Evolutionary conservation across 2,888 invertebrate species (phyloP).

Genomic region (Pristionchus entomophagus): DNA sequence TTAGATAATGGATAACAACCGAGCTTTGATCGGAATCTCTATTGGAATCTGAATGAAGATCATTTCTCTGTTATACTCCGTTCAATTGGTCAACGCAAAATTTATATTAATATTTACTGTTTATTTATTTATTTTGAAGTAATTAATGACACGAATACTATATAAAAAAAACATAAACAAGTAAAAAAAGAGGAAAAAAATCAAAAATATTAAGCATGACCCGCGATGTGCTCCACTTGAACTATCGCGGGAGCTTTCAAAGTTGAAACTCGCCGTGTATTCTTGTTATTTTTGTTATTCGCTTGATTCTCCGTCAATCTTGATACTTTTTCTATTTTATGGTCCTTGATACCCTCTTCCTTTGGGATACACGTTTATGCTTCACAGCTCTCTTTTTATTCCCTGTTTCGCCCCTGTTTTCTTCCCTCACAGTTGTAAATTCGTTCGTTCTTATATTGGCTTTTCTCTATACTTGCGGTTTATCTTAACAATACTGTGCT

Average conservation of each 20-base stretch:
- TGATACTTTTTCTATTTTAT: too few species aligned
- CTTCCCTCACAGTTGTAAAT: neutral
- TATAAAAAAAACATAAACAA: neutral
- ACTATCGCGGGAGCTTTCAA: neutral
- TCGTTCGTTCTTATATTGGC: neutral
- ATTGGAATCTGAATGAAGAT: too few species aligned
- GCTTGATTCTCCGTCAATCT: neutral
- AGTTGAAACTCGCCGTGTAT: neutral
- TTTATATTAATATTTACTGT: too few species aligned
- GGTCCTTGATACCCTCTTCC: too few species aligned
- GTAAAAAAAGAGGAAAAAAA: neutral
- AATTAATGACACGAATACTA: neutral
- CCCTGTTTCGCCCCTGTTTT: neutral
- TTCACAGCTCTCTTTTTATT: neutral
- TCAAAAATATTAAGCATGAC: neutral
- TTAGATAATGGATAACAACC: neutral
- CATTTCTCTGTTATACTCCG: too few species aligned
- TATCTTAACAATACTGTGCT: too few species aligned
- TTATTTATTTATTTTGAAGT: neutral
- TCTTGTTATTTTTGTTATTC: neutral
- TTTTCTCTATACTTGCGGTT: neutral
- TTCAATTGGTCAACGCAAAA: too few species aligned
- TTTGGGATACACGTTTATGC: too few species aligned
- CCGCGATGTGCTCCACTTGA: constrained; percentile 14
- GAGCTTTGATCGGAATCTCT: neutral